These are phyloP conservation scores for Addax nasomaculatus DNA, from an alignment of 2,113 vertebrate species.

Conservation along the genomic window DNA sequence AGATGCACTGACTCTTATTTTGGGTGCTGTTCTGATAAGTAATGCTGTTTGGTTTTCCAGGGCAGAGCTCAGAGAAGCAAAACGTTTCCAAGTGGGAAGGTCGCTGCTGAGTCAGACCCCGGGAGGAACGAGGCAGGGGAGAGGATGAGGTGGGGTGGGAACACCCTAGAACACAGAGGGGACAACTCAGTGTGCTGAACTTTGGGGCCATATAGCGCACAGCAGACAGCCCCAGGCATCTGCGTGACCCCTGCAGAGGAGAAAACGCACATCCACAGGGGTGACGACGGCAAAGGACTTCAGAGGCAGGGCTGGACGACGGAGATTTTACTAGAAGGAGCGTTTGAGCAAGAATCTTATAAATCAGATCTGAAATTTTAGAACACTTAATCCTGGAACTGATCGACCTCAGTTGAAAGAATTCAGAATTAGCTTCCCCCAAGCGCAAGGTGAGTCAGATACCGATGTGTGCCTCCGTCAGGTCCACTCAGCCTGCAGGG, in stretches of 20 bases:
- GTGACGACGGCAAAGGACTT: fast-evolving
- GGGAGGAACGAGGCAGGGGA: fast-evolving
- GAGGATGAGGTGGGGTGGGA: not conserved
- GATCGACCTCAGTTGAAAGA: fast-evolving
- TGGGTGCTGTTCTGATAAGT: not conserved
- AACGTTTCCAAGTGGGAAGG: not conserved
- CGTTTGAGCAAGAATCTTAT: fast-evolving
- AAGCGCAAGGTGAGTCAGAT: not conserved
- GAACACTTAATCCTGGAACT: fast-evolving
- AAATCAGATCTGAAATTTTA: fast-evolving
- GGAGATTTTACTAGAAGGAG: fast-evolving
- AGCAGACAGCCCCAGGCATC: fast-evolving
- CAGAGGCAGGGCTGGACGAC: fast-evolving
- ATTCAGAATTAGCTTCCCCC: not conserved
- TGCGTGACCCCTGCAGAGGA: fast-evolving
- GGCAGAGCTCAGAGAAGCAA: not conserved
- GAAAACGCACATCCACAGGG: fast-evolving
- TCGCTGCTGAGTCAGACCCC: fast-evolving
- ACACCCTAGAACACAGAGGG: fast-evolving
- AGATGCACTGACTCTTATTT: not conserved
- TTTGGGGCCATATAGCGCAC: fast-evolving
- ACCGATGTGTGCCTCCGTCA: fast-evolving
- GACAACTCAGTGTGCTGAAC: fast-evolving
- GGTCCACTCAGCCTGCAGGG: fast-evolving
- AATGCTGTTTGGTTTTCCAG: not conserved